Conservation (phyloP, 2,888 invertebrate species). For the Auanema freiburgensis region DNA sequence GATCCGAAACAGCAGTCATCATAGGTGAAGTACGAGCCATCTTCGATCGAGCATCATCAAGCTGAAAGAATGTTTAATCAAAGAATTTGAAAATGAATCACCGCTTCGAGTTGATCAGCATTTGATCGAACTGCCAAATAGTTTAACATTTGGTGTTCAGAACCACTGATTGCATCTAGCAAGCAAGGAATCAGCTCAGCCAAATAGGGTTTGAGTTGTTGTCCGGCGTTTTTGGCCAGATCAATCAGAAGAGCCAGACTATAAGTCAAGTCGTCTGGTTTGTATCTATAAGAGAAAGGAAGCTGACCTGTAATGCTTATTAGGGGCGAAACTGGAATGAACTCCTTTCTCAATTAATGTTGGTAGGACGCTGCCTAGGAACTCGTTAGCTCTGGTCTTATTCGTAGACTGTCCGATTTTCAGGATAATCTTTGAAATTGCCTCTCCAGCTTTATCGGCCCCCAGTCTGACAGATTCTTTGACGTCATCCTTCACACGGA, state of each 20-base stretch:
- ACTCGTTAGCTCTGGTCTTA: conserved; percentile 28
- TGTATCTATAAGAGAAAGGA: conserved; percentile 1
- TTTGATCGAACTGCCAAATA: conserved; percentile 78
- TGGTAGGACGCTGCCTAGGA: conserved; percentile 37
- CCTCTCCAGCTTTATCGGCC: conserved; percentile 66
- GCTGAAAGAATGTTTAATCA: conserved; percentile 49
- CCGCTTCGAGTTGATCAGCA: conserved; percentile 75
- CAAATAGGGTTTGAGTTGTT: conserved; percentile 79
- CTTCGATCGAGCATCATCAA: conserved; percentile 79
- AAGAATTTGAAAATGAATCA: conserved; percentile 63
- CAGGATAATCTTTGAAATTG: conserved; percentile 65
- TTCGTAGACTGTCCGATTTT: conserved; percentile 34
- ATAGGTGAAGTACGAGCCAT: conserved; percentile 84
- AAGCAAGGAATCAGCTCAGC: conserved; percentile 80
- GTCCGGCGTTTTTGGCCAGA: conserved; percentile 78
- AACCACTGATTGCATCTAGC: conserved; percentile 77
- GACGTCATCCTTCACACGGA: conserved; percentile 90
- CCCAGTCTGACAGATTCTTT: conserved; percentile 71
- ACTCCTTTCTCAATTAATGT: conserved; percentile 43
- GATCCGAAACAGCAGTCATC: conserved; percentile 45
- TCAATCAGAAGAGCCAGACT: conserved; percentile 84
- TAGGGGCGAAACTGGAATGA: conserved; percentile 38
- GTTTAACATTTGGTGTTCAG: conserved; percentile 78
- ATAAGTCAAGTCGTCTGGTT: conserved; percentile 13
- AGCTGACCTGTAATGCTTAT: conserved; percentile 33